A percentile compares a stretch with the other conserved stretches of the same genome.
Evolutionary conservation across 2,797 vertebrate genomes (phyloP).

Genomic region (Alfaro cultratus): DNA sequence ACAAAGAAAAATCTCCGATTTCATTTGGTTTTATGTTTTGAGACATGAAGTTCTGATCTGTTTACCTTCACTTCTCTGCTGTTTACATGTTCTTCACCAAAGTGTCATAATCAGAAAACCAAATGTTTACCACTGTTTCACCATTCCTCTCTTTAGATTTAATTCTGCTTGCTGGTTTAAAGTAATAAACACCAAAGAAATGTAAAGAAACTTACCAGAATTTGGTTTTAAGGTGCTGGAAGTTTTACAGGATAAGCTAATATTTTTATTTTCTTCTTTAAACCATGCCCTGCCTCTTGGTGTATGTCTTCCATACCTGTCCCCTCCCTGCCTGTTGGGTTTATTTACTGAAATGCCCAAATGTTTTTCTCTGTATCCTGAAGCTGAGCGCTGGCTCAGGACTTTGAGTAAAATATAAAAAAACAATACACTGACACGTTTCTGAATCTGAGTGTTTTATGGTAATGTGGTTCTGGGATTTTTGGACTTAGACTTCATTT

Average conservation of each 20-base stretch:
- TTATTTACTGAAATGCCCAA: conserved; percentile 69
- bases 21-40: background rate
- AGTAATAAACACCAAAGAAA: background rate
- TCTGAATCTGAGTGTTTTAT: background rate
- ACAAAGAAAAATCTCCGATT: background rate
- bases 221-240: background rate
- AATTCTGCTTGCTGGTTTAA: background rate
- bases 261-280: background rate
- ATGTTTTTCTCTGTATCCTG: conserved; percentile 71
- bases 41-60: background rate
- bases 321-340: conserved; percentile 38
- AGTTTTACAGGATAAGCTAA: background rate
- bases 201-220: background rate
- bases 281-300: conserved; percentile 48
- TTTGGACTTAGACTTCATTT: background rate
- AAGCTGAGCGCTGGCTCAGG: conserved; percentile 68
- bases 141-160: background rate
- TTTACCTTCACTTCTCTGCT: background rate
- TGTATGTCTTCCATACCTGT: conserved; percentile 43
- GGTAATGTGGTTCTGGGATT: background rate
- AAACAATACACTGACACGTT: conserved; percentile 40
- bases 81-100: background rate
- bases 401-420: conserved; percentile 78
- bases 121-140: background rate
- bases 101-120: background rate